Base-by-base conservation (phyloP, 2,113 vertebrate species). In the Vireo altiloquus region DNA sequence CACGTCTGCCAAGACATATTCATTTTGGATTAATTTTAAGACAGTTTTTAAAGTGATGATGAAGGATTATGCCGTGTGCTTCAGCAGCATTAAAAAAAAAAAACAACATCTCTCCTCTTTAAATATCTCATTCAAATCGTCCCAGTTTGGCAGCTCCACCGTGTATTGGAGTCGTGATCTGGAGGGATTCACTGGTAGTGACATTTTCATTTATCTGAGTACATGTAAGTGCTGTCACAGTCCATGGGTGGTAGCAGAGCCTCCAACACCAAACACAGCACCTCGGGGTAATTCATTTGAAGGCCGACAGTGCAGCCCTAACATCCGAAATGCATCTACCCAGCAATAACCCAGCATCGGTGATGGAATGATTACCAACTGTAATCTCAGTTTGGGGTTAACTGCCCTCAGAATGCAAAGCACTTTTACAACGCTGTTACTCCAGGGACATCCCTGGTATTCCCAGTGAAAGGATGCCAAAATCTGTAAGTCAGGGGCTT, bases 1-100 rank as follows among this genome's bases (percentile, higher is more conserved):
- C 94, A n/a, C 1, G 59, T 87, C 90, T 93, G 92, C 94, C 95
- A 93, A 94, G 82, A 61, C 66, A 30, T 37, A 82, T 46, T 88
- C 82, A 65, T 69, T 92, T 72, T 33, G 88, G 82, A 94, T 94
- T 93, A 82, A 82, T 82, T 88, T 91, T 83, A 57, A 92, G 87
- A 56, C 87, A 72, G 49, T 86, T 92, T 95, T 81, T 53, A 61
- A 90, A 90, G 72, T 44, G 83, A 87, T 37, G 82, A 81, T 66
- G 83, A 92, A 94, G 93, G 87, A 91, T 92, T 83, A 69, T 16
- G 40, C 52, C 0, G 0, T 11, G 49, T 0, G 6, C 78, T 94
- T 92, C 84, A 35, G 87, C 50, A 40, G 85, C 79, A 76, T 72
- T 79, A 16, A 13, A 53, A 75, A 27, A 47, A 28, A 54, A 60